Percentiles rank a stretch among this genome's conserved stretches.
Evolutionary conservation across 2,888 invertebrate genomes (phyloP).

Genomic region (Onchidella celtica): DNA sequence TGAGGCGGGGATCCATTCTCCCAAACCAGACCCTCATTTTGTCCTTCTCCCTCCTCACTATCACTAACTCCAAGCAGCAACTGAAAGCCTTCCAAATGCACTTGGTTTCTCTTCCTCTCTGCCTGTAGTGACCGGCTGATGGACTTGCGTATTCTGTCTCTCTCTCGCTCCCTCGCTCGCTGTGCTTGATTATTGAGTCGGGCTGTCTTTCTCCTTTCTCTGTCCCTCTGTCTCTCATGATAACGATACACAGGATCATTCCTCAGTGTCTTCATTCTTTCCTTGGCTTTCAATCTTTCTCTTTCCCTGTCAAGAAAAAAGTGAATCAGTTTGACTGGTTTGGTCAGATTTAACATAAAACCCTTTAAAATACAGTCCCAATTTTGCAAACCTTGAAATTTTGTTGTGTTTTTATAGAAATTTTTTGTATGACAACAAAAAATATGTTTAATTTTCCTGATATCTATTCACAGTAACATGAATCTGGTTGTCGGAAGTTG

Average conservation of each 20-base stretch:
- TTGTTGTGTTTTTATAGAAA: too few species aligned
- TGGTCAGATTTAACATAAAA: too few species aligned
- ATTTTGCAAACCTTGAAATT: too few species aligned
- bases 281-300: slow-evolving; percentile 4
- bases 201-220: slow-evolving; percentile 7
- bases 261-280: slow-evolving; percentile 2
- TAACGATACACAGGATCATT: background rate
- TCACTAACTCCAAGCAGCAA: slow-evolving; percentile 3
- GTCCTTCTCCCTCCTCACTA: background rate
- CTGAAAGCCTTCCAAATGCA: slow-evolving; percentile 1
- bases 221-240: slow-evolving; percentile 22
- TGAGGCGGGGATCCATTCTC: background rate
- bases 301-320: slow-evolving; percentile 1
- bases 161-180: slow-evolving; percentile 6
- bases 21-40: background rate
- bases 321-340: background rate
- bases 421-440: too few species aligned
- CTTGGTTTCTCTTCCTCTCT: background rate
- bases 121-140: background rate
- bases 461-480: too few species aligned
- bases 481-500: too few species aligned
- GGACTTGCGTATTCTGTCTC: background rate
- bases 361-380: too few species aligned
- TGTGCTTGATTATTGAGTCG: background rate
- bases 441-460: too few species aligned